These are phyloP conservation scores for Phocides pigmalion DNA, from an alignment of 1,140 invertebrate species.

Conservation along the genomic window DNA sequence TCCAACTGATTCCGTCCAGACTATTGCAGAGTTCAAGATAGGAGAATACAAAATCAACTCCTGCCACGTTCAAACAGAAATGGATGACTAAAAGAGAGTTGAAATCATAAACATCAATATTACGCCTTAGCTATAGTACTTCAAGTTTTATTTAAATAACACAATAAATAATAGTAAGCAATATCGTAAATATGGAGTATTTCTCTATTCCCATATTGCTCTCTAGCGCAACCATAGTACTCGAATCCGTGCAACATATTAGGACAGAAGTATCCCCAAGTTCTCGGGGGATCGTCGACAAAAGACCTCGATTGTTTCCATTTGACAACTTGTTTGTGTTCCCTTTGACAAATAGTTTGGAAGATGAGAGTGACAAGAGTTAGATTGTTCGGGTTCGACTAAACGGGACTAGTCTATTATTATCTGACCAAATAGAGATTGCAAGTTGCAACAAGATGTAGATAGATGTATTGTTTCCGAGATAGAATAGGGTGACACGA, in stretches of 20 bases:
- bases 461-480: slow-evolving; percentile 24
- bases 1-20: slow-evolving; percentile 50
- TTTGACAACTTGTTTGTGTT: slow-evolving; percentile 61
- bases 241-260: slow-evolving; percentile 41
- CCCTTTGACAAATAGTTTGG: slow-evolving; percentile 49
- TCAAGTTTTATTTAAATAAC: neutral
- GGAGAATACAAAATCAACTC: slow-evolving; percentile 57
- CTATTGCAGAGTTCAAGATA: slow-evolving; percentile 56
- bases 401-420: slow-evolving; percentile 26
- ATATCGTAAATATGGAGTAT: neutral
- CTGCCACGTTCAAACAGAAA: slow-evolving; percentile 44
- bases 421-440: slow-evolving; percentile 33
- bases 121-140: neutral
- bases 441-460: slow-evolving; percentile 33
- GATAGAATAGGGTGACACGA: slow-evolving; percentile 14
- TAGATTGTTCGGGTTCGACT: slow-evolving; percentile 38
- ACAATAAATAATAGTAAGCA: neutral
- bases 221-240: neutral
- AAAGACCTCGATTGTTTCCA: slow-evolving; percentile 60
- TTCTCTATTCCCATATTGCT: neutral
- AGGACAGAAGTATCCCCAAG: slow-evolving; percentile 17
- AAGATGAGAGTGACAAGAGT: slow-evolving; percentile 44
- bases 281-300: slow-evolving; percentile 44
- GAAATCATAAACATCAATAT: slow-evolving; percentile 4
- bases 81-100: slow-evolving; percentile 39